Evolutionary conservation across 2,113 vertebrate species (phyloP), one percentile per base, ranked within the genome.

Genomic region (Oceanites oceanicus): DNA sequence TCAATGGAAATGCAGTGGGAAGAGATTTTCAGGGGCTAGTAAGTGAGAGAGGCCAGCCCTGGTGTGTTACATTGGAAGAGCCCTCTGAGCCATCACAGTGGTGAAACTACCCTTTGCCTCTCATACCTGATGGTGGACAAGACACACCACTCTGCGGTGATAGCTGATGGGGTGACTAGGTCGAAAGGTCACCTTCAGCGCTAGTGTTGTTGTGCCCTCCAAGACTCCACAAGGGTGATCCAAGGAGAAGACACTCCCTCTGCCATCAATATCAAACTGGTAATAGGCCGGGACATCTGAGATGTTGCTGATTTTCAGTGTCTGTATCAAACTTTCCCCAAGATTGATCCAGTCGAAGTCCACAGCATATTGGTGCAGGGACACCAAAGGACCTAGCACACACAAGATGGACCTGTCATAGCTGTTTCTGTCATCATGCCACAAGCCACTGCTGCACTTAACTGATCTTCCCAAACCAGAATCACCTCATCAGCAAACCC

Each of bases 101-200:
- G 9, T 32, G 32, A 90, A 75, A 85, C 8, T 5, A 44, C 30
- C 32, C 63, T 65, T 84, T 90, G 70, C 30, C 38, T 78, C 61
- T 88, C 97, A 42, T 97, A 99, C 99, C 98, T 98, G 98, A 88
- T 99, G 98, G 76, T 99, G 98, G 86, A 99, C 85, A 49, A 99
- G 98, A 95, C 99, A 99, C 21, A 95, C 94, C 55, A 99, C 98
- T 86, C 98, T 98, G 93, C 99, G 98, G 88, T 99, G 97, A 96
- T 98, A 99, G 88, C 94, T 97, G 75, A 99, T 98, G 34, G 99
- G 97, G 20, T 97, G 97, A 30, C 88, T 89, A 29, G 99, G 99
- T 91, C 81, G 97, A 92, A 99, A 99, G 62, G 86, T 92, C 44
- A 98, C 97, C 56, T 38, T 98, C 92, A 99, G 88, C 13, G 26